These are phyloP conservation scores for Corythoichthys haematopterus DNA, from an alignment of 2,113 vertebrate genomes.

Conservation along the genomic window DNA sequence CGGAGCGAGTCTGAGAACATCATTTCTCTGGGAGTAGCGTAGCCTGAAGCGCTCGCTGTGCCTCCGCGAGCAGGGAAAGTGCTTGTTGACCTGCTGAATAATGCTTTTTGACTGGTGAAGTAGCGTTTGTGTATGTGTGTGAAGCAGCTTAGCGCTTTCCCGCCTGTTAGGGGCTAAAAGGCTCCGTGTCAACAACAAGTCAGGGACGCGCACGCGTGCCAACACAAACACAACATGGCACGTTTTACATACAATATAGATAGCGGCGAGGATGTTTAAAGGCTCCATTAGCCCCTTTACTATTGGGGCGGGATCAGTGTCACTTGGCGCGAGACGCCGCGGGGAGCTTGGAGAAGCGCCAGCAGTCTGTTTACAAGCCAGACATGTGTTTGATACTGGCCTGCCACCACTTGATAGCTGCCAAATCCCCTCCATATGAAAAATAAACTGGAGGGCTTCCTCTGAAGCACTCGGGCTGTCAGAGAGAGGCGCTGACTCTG, in stretches of 20 bases:
- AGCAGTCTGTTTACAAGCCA: slow-evolving; percentile 70
- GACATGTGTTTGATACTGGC: slow-evolving; percentile 51
- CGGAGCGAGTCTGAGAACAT: slow-evolving; percentile 68
- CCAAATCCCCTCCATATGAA: slow-evolving; percentile 60
- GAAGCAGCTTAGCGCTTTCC: slow-evolving; percentile 59
- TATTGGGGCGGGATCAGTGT: slow-evolving; percentile 69
- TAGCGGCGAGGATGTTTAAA: slow-evolving; percentile 68
- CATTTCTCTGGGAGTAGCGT: slow-evolving; percentile 69
- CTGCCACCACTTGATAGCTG: slow-evolving; percentile 62
- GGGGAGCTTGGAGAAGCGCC: slow-evolving; percentile 62
- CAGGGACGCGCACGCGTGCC: slow-evolving; percentile 54
- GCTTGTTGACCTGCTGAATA: slow-evolving; percentile 69
- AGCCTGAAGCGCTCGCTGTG: slow-evolving; percentile 56
- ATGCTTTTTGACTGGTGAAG: slow-evolving; percentile 54
- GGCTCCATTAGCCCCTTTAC: slow-evolving; percentile 69
- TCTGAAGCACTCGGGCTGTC: slow-evolving; percentile 36
- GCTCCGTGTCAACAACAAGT: slow-evolving; percentile 72
- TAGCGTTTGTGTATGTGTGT: slow-evolving; percentile 25
- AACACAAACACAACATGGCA: slow-evolving; percentile 39
- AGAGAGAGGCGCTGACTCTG: slow-evolving; percentile 50
- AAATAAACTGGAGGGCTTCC: slow-evolving; percentile 51
- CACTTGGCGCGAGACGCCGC: slow-evolving; percentile 35
- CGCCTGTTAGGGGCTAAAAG: slow-evolving; percentile 68
- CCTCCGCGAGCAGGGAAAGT: slow-evolving; percentile 38
- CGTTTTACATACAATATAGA: slow-evolving; percentile 72